Evolutionary conservation across 2,797 vertebrate species (phyloP), one percentile per base, ranked within the genome.

Genomic region (Bradypodion pumilum): DNA sequence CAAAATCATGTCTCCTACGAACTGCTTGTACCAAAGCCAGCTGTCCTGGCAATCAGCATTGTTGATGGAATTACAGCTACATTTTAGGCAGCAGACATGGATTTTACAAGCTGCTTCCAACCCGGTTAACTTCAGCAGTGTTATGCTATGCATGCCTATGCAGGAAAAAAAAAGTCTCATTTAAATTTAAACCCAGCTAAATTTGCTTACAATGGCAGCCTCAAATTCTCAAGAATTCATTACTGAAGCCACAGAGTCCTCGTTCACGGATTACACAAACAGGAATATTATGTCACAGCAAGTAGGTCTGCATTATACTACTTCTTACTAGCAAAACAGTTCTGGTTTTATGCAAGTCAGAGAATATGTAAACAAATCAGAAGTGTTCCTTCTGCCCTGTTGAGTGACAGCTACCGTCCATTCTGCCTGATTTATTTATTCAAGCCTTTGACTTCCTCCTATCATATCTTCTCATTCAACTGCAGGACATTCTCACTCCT

Each of bases 401-500:
- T 77, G 74, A 75, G 65, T 87, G 60, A 56, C 73, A 79, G 74
- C 1, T 35, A 70, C 76, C 84, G 32, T 3, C 42, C 62, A 44
- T 25, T 29, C 29, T 52, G 25, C 0, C 0, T 16, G 2, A 77
- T 80, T 77, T 88, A 83, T 85, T 91, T 90, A 87, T 65, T 83
- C 87, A 78, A 81, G 82, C 56, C 29, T 85, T 91, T 91, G 85
- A 81, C 37, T 42, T 76, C 76, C 89, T 86, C 74, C n/a, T 81
- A 73, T 74, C 0, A 0, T 35, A 42, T 35, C 87, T 72, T 93
- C 85, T 85, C 88, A 78, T 82, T 85, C 8, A 82, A 63, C 77
- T 86, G 75, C 37, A 19, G 0, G 1, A 44, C 35, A 82, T 49
- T 62, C 78, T 89, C 35, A 6, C 59, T 80, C 86, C 60, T 78